A percentile compares a stretch with the other conserved stretches of the same genome.
Conservation (phyloP, 2,797 vertebrate species). For the Pteropus rufus region DNA sequence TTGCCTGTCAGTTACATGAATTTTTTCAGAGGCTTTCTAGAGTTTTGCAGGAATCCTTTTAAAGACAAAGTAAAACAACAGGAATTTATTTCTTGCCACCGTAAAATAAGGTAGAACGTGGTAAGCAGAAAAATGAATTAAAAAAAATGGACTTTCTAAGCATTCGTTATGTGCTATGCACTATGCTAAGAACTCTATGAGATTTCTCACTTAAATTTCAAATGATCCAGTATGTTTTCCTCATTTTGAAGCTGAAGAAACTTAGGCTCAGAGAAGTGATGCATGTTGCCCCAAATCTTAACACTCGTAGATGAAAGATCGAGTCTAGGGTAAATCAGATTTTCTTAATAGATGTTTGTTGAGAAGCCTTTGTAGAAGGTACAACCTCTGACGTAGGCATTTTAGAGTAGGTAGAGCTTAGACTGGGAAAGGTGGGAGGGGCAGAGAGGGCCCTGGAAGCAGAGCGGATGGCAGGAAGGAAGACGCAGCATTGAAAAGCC, state of each 20-base stretch:
- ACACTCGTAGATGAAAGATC: not conserved
- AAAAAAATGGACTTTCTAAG: not conserved
- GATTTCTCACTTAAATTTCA: not conserved
- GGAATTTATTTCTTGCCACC: not conserved
- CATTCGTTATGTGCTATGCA: not conserved
- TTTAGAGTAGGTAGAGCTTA: not conserved
- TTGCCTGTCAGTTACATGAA: not conserved
- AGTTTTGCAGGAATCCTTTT: not conserved
- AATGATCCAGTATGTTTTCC: not conserved
- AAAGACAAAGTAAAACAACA: not conserved
- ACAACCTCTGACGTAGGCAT: not conserved
- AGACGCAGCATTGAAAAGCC: not conserved
- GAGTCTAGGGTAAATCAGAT: not conserved
- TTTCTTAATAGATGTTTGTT: not conserved
- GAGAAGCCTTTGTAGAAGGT: not conserved
- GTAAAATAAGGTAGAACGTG: not conserved
- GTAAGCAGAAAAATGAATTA: not conserved
- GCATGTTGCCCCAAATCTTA: not conserved
- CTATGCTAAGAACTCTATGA: not conserved
- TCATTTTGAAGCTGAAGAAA: not conserved
- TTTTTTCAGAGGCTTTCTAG: not conserved
- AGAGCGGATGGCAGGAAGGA: no score
- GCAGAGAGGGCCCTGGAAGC: rapidly evolving
- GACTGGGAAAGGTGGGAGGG: not conserved
- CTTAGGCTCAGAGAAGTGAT: not conserved